phyloP scores from a whole-genome alignment of 2,797 vertebrate species.

The Artibeus lituratus region DNA sequence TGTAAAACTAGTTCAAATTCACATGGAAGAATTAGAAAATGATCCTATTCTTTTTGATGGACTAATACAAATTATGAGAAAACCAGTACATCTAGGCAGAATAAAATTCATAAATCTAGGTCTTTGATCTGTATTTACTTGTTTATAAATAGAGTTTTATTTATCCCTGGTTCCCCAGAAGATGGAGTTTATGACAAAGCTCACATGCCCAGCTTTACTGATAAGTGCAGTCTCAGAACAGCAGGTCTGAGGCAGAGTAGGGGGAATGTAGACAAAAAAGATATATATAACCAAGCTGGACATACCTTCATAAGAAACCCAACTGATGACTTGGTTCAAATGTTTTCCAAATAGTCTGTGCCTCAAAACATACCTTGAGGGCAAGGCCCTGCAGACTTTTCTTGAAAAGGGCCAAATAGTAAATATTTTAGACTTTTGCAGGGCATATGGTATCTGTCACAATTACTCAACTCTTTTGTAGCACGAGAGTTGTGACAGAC shows the following conservation, averaged over 20 bases:
- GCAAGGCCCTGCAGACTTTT: background rate
- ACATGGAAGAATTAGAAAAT: background rate
- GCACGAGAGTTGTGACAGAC: background rate
- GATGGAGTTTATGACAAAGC: background rate
- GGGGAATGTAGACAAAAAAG: background rate
- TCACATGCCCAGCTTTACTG: background rate
- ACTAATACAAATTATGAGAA: background rate
- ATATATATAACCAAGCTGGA: background rate
- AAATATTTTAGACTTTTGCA: background rate
- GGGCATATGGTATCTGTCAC: background rate
- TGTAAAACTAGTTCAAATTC: background rate
- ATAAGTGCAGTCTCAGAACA: background rate
- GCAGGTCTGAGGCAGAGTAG: background rate
- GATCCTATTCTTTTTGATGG: background rate
- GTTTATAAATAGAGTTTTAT: background rate
- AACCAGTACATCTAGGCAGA: background rate
- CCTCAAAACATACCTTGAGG: background rate
- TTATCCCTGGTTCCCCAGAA: background rate
- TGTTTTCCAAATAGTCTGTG: background rate
- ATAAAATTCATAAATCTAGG: background rate
- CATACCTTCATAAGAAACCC: background rate
- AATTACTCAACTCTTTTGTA: background rate
- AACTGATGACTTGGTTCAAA: background rate
- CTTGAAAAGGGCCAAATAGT: background rate
- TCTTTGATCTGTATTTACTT: background rate